phyloP scores from a whole-genome alignment of 2,113 vertebrate species.

The Gopherus flavomarginatus region DNA sequence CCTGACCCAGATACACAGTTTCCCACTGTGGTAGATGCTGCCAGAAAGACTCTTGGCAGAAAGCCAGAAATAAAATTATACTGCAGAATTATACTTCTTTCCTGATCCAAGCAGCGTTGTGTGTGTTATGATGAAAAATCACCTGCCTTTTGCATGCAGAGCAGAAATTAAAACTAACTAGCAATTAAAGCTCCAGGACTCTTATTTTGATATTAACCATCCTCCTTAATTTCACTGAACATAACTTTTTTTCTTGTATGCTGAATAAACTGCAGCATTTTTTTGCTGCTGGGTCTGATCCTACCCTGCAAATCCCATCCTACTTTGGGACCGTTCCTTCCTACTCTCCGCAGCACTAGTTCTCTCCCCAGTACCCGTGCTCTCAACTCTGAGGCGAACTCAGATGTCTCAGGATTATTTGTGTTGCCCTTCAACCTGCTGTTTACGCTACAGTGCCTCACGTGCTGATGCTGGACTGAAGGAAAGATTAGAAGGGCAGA shows the following conservation, averaged over 20 bases:
- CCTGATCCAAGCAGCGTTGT: conserved; percentile 64
- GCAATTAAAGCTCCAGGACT: neutral
- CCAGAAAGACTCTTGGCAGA: conserved; percentile 73
- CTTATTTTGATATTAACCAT: conserved; percentile 5
- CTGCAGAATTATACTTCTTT: conserved; percentile 64
- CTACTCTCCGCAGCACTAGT: conserved; percentile 1
- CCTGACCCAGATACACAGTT: conserved; percentile 82
- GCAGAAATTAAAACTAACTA: conserved; percentile 50
- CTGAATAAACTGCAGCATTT: neutral
- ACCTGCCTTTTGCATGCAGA: conserved; percentile 55
- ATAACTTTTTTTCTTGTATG: neutral
- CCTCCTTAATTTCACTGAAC: neutral
- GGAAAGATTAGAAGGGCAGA: neutral
- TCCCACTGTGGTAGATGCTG: conserved; percentile 76
- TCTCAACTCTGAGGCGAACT: neutral
- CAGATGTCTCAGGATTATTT: neutral
- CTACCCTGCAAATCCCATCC: neutral
- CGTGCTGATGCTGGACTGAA: accelerated
- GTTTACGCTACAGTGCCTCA: neutral
- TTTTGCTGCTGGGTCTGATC: neutral
- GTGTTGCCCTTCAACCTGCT: neutral
- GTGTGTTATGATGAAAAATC: conserved; percentile 44
- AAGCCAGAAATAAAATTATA: conserved; percentile 77
- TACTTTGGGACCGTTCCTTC: neutral
- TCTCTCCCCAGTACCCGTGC: neutral